A percentile compares a stretch with the other conserved stretches of the same genome.
Conservation (phyloP, 2,888 invertebrate species). For the Diloba caeruleocephala region DNA sequence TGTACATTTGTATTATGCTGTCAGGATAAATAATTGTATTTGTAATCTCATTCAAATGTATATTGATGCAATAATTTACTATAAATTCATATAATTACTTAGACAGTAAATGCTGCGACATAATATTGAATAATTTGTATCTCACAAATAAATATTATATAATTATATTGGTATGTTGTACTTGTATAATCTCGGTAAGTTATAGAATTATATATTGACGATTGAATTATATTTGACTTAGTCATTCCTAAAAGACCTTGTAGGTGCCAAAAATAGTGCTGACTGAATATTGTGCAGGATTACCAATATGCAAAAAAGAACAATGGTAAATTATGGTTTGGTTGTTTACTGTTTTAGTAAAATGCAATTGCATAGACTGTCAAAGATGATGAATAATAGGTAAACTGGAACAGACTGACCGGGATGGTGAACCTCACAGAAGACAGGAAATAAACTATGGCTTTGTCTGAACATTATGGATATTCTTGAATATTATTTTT, state of each 20-base stretch:
- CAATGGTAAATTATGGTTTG: not conserved
- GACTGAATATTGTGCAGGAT: not conserved
- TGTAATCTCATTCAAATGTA: not conserved
- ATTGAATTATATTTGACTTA: not conserved
- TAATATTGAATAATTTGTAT: constrained; percentile 12
- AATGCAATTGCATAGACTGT: not conserved
- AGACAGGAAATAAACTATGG: too few species aligned
- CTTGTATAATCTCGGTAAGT: too few species aligned
- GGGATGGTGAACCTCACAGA: too few species aligned
- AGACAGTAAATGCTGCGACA: constrained; percentile 3
- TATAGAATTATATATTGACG: too few species aligned
- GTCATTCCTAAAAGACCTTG: not conserved
- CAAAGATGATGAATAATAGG: not conserved
- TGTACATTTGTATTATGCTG: constrained; percentile 6
- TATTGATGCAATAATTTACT: constrained; percentile 15
- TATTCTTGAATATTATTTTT: too few species aligned
- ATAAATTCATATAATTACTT: constrained; percentile 19
- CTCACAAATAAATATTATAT: not conserved
- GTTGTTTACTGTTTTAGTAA: too few species aligned
- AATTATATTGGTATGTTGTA: constrained; percentile 1
- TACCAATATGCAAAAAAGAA: not conserved
- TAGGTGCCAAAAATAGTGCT: not conserved
- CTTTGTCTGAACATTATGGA: too few species aligned
- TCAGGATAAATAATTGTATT: constrained; percentile 1
- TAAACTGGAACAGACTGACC: not conserved